Evolutionary conservation across 2,888 invertebrate genomes (phyloP), one percentile per base, ranked within the genome.

Genomic region (Gari tellinella): DNA sequence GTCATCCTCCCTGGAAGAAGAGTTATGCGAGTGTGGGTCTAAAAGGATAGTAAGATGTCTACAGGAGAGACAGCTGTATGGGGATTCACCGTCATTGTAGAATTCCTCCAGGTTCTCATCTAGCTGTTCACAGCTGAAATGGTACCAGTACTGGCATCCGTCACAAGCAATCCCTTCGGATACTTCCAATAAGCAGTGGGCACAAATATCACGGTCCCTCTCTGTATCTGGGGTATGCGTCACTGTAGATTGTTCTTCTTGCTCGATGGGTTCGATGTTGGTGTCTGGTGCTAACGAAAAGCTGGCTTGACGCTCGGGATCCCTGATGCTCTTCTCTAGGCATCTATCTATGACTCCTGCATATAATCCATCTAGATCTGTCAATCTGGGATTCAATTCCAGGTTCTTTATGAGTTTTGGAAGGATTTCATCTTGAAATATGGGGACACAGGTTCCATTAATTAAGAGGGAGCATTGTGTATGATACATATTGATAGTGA

Each of bases 391-490:
- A 7, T 48, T 48, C 8, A 17, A 8, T 17, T 12, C 19, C 2
- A 48, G 17, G 8, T 48, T 48, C 2, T 19, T 4, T 5, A 48
- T 19, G 14, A 48, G 3, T 3, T 19, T 10, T 48, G 48, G 48
- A 31, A 31, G 31, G 4, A 31, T 31, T 10, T 31, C 31, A 31
- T 31, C 31, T 31, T 31, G 31, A 10, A 14, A 48, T 7, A 21
- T 48, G 14, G 48, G 23, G 4, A 21, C 19, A 19, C 21, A 2
- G 19, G 3, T 48, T 4, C 48, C 48, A 48, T 48, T 48, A 14
- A 48, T 21, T 7, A 48, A 21, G 17, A 48, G 48, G 21, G 48
- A 48, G 48, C 48, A 48, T 19, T 48, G 48, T 48, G 48, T 48
- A 21, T 48, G 8, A 21, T 48, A 48, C 23, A 48, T 10, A 48